Base-by-base conservation (phyloP, 2,113 vertebrate genomes). In the Siniperca knerii region DNA sequence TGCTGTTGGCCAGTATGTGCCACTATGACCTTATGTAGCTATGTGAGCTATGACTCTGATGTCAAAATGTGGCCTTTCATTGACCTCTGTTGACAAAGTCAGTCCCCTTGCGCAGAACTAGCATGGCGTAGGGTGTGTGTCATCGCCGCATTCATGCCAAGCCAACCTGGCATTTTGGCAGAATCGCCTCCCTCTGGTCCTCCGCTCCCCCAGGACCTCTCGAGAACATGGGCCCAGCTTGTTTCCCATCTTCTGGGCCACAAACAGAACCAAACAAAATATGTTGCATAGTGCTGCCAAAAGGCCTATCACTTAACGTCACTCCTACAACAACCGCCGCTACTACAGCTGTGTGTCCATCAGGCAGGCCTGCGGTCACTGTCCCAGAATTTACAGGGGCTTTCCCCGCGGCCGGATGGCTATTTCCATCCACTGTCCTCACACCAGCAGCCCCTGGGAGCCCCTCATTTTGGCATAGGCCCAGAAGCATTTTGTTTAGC, bases 221-320 rank as follows among this genome's bases (percentile, higher is more conserved):
- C 88, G 94, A 94, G 95, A 96, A 96, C 92, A 89, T 44, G 71
- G 79, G 82, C 52, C 75, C 69, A 60, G 92, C 92, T 91, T 89
- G 92, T 94, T 96, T 96, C 95, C 95, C 96, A 96, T 95, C 94
- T 95, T 83, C 84, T 64, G 79, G 75, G 91, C 92, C 76, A 90
- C 94, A 94, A 94, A 94, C 93, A 92, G 88, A 93, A 89, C 83
- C 82, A 84, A 86, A 88, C 86, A 83, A 90, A 94, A 81, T 52
- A 84, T 85, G 83, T 67, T 74, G 75, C 48, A 48, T 7, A 60
- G 48, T 9, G 81, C 85, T 89, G 88, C 89, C 91, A 90, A 85
- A 85, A 76, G 29, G 64, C 62, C 73, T 69, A 25, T 87, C 76
- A 62, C 67, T 29, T 33, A 75, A 75, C 73, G 52, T 86, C 87